A percentile compares a stretch with the other conserved stretches of the same genome.
Conservation (phyloP, 2,113 vertebrate genomes). For the Garra rufa region DNA sequence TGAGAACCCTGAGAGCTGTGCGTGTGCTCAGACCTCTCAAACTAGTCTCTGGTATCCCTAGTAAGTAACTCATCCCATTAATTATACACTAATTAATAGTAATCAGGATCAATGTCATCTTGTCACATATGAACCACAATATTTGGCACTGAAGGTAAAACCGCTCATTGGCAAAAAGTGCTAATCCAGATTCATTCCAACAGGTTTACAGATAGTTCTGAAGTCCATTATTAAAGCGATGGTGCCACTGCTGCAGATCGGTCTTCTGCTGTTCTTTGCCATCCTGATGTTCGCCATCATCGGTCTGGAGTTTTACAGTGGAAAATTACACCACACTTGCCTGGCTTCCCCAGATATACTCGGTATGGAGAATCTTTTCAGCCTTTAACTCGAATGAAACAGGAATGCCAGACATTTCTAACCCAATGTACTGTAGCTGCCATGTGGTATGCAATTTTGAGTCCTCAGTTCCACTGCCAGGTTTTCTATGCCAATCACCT, state of each 20-base stretch:
- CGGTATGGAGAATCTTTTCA: slow-evolving; percentile 58
- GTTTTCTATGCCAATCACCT: background rate
- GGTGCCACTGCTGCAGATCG: slow-evolving; percentile 83
- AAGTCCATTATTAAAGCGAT: slow-evolving; percentile 86
- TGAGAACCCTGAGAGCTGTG: slow-evolving; percentile 93
- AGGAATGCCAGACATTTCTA: no score
- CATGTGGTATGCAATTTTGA: background rate
- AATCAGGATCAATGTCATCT: background rate
- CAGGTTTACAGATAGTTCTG: slow-evolving; percentile 82
- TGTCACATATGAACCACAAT: background rate
- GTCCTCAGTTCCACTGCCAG: background rate
- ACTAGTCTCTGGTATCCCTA: slow-evolving; percentile 97
- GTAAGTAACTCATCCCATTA: slow-evolving; percentile 78
- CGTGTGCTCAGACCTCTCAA: slow-evolving; percentile 95
- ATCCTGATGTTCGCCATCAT: slow-evolving; percentile 86
- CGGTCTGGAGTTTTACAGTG: slow-evolving; percentile 83
- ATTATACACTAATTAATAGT: background rate
- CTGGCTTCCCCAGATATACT: slow-evolving; percentile 68
- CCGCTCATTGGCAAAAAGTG: background rate
- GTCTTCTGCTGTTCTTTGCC: slow-evolving; percentile 81
- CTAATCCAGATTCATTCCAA: background rate
- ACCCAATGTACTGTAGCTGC: background rate
- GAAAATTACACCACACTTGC: slow-evolving; percentile 83
- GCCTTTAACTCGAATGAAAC: background rate
- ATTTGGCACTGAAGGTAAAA: background rate